Evolutionary conservation across 2,888 invertebrate genomes (phyloP).

Genomic region (Hyalella azteca): DNA sequence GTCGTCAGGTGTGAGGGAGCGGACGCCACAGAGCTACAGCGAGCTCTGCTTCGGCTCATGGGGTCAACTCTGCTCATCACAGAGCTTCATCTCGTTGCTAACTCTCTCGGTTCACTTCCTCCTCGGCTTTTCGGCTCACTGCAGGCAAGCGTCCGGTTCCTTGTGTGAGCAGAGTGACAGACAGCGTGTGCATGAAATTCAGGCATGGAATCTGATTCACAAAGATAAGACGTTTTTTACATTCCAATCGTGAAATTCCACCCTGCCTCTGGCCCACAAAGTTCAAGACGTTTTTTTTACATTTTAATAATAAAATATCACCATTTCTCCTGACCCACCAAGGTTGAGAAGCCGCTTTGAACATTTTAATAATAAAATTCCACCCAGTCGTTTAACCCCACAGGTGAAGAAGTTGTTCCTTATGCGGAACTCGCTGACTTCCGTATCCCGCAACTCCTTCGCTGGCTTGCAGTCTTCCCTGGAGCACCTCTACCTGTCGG

Average conservation of each 20-base stretch:
- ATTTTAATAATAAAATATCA: too few relatives aligned
- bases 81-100: constrained; percentile 47
- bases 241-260: too few relatives aligned
- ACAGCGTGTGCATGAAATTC: too few relatives aligned
- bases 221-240: too few relatives aligned
- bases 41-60: not conserved
- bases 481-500: constrained; percentile 50
- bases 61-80: constrained; percentile 16
- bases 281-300: too few relatives aligned
- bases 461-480: constrained; percentile 54
- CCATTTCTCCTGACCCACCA: too few relatives aligned
- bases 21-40: not conserved
- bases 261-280: too few relatives aligned
- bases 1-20: constrained; percentile 17
- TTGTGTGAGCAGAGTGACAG: too few relatives aligned
- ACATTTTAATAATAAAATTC: too few relatives aligned
- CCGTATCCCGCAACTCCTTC: constrained; percentile 54
- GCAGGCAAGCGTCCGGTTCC: constrained; percentile 9
- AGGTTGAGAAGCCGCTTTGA: too few relatives aligned
- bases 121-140: constrained; percentile 50
- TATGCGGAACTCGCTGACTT: constrained; percentile 46
- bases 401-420: not conserved
- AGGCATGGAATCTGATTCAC: too few relatives aligned
- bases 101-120: constrained; percentile 45
- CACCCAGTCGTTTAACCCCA: too few relatives aligned